A percentile compares a stretch with the other conserved stretches of the same genome.
phyloP scores from a whole-genome alignment of 2,113 vertebrate species.

The Psittacula cyanocephala region DNA sequence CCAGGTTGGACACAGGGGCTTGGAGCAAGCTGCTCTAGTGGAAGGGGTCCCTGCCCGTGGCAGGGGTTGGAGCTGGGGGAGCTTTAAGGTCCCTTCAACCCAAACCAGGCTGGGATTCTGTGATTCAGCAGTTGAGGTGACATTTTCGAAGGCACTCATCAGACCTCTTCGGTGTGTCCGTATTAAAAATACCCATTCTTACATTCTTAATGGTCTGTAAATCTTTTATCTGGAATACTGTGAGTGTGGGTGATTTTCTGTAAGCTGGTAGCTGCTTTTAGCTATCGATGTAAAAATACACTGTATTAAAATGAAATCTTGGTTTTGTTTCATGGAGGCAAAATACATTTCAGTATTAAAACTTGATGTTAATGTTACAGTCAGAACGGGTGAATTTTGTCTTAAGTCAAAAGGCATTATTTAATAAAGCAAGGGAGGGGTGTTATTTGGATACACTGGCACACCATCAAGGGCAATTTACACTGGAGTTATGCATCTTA shows the following conservation, averaged over 20 bases:
- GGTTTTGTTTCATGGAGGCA: neutral
- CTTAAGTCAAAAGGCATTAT: neutral
- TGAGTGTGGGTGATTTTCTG: neutral
- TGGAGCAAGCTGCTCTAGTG: neutral
- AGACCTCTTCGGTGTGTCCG: neutral
- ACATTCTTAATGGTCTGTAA: neutral
- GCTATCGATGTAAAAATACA: neutral
- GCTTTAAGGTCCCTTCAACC: neutral
- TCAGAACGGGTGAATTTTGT: neutral
- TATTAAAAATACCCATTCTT: neutral
- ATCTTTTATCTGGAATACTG: neutral
- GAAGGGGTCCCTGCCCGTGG: neutral
- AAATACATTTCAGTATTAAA: neutral
- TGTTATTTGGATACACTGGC: neutral
- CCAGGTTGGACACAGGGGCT: neutral
- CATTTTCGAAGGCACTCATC: neutral
- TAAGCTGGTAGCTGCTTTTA: neutral
- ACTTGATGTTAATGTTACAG: neutral
- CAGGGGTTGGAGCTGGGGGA: neutral
- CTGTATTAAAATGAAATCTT: neutral
- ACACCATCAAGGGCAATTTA: neutral
- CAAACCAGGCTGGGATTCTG: neutral
- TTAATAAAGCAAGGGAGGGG: neutral
- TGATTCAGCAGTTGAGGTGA: neutral
- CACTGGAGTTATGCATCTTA: neutral